Percentiles rank a stretch among this genome's conserved stretches.
Evolutionary conservation across 64 coral and sea anemone genomes (phyloP).

Genomic region (Stichodactyla mertensii): DNA sequence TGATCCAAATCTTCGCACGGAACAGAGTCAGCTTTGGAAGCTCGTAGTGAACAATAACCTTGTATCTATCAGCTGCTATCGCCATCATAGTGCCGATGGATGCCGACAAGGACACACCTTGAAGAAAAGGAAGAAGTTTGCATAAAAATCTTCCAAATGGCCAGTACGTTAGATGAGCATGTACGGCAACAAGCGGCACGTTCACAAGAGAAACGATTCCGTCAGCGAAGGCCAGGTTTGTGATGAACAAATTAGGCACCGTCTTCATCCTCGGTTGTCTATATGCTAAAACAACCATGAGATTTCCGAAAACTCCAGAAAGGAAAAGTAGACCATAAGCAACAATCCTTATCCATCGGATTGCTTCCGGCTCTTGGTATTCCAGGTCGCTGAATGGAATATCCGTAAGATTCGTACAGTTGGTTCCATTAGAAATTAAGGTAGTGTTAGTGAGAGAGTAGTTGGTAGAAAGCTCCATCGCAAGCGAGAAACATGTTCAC

Average conservation of each 20-base stretch:
- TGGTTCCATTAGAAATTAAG: background rate
- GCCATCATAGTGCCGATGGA: constrained; percentile 41
- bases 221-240: constrained; percentile 38
- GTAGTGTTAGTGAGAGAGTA: background rate
- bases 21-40: constrained; percentile 3
- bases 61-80: constrained; percentile 37
- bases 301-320: constrained; percentile 27
- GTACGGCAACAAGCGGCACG: constrained; percentile 18
- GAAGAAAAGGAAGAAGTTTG: constrained; percentile 25
- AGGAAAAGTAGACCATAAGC: constrained; percentile 24
- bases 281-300: constrained; percentile 29
- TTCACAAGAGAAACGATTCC: constrained; percentile 31
- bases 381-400: background rate
- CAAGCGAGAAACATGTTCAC: background rate
- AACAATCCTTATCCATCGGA: constrained; percentile 11
- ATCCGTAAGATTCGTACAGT: background rate
- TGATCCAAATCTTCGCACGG: constrained; percentile 14
- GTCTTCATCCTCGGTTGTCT: constrained; percentile 34
- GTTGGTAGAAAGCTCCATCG: background rate
- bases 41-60: constrained; percentile 24
- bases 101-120: constrained; percentile 38
- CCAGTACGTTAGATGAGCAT: constrained; percentile 37
- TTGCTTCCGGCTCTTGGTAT: background rate
- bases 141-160: constrained; percentile 38
- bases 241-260: constrained; percentile 36